Evolutionary conservation across 2,113 vertebrate species (phyloP).

Genomic region (Istiophorus platypterus): DNA sequence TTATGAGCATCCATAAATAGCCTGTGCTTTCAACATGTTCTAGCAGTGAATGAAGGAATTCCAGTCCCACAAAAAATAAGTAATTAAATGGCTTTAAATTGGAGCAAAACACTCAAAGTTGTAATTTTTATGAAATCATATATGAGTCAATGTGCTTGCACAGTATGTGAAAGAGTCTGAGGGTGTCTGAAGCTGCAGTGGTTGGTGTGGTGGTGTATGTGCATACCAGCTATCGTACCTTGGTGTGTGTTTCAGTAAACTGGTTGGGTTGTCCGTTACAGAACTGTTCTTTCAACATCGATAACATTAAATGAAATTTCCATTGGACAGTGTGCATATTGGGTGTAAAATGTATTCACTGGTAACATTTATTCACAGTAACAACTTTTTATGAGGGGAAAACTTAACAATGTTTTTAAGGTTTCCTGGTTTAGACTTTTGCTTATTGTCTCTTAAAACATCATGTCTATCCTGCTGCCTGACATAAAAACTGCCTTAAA

Average conservation of each 20-base stretch:
- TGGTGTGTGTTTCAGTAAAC: not conserved
- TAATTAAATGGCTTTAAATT: not conserved
- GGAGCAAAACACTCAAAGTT: not conserved
- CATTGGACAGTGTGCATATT: not conserved
- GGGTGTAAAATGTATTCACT: not conserved
- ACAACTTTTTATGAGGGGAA: no score
- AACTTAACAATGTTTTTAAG: not conserved
- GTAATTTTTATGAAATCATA: not conserved
- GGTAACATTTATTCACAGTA: no score
- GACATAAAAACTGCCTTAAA: not conserved
- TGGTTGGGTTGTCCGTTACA: not conserved
- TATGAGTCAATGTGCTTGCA: not conserved
- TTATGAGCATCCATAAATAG: not conserved
- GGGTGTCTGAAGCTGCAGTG: not conserved
- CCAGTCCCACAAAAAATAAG: not conserved
- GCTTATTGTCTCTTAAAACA: slow-evolving; percentile 1
- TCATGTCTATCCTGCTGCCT: not conserved
- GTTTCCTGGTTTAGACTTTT: not conserved
- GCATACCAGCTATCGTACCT: not conserved
- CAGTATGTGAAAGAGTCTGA: not conserved
- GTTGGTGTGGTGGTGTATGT: not conserved
- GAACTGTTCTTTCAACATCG: not conserved
- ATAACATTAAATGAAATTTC: slow-evolving; percentile 2
- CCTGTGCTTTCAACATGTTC: not conserved
- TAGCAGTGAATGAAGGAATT: not conserved